Conservation (phyloP, 2,888 invertebrate species). For the Smittia sp. region DNA sequence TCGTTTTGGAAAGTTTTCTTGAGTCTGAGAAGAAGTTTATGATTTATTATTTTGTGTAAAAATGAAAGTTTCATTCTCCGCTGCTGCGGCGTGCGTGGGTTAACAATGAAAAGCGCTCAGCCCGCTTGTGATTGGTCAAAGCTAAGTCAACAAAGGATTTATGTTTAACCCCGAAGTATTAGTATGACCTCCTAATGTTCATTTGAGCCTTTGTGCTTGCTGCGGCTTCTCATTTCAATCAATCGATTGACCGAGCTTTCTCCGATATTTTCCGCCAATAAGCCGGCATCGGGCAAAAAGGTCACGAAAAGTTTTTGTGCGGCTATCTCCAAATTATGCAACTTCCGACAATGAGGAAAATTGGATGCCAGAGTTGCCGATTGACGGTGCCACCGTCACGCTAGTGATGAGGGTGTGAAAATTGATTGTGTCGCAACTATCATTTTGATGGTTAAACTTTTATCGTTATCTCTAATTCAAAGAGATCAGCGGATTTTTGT, state of each 20-base stretch:
- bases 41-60: not conserved
- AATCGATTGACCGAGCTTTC: not conserved
- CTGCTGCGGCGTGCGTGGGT: not conserved
- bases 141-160: not conserved
- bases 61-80: not conserved
- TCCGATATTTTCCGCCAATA: not conserved
- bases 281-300: not conserved
- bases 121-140: not conserved
- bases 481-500: too few relatives aligned
- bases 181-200: not conserved
- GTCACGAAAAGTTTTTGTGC: not conserved
- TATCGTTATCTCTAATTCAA: too few relatives aligned
- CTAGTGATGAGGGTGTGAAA: too few relatives aligned
- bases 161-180: not conserved
- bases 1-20: not conserved
- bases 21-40: not conserved
- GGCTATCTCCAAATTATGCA: not conserved
- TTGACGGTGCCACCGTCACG: too few relatives aligned
- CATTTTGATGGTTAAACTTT: too few relatives aligned
- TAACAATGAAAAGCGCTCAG: not conserved
- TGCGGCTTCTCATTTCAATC: not conserved
- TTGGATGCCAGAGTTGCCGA: too few relatives aligned
- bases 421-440: too few relatives aligned
- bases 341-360: too few relatives aligned
- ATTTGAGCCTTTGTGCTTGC: not conserved